Conservation (phyloP, 2,797 vertebrate genomes). For the Sylvia borin region DNA sequence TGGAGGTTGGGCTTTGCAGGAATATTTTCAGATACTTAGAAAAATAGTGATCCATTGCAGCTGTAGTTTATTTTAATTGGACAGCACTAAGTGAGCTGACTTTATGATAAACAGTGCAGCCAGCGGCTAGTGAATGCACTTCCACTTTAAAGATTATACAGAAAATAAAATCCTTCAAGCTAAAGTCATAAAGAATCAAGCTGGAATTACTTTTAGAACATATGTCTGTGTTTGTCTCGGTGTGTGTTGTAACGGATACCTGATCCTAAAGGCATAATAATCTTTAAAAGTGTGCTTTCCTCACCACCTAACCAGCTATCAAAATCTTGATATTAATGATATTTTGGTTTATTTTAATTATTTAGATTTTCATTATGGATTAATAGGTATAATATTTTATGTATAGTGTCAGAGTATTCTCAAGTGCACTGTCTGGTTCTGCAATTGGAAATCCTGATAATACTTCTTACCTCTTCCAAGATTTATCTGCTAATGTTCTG, state of each 20-base stretch:
- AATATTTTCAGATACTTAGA: not conserved
- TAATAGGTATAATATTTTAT: slow-evolving; percentile 23
- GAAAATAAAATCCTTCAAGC: slow-evolving; percentile 27
- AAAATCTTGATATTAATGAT: not conserved
- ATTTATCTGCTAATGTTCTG: slow-evolving; percentile 43
- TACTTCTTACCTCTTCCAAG: slow-evolving; percentile 25
- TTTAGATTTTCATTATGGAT: slow-evolving; percentile 33
- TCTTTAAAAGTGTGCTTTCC: not conserved
- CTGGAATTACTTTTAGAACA: not conserved
- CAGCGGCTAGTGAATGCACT: not conserved
- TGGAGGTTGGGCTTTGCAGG: not conserved
- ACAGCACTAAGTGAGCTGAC: slow-evolving; percentile 25
- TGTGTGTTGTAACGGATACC: not conserved
- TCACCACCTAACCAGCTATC: not conserved
- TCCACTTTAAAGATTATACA: slow-evolving; percentile 43
- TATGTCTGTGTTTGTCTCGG: not conserved
- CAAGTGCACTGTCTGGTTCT: not conserved
- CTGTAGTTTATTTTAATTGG: slow-evolving; percentile 47
- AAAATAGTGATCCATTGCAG: slow-evolving; percentile 55
- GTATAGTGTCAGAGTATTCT: not conserved
- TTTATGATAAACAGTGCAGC: slow-evolving; percentile 46
- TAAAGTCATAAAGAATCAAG: slow-evolving; percentile 10
- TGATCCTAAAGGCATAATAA: not conserved
- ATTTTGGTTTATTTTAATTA: slow-evolving; percentile 15
- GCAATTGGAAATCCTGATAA: slow-evolving; percentile 14